Evolutionary conservation across 2,113 vertebrate species (phyloP).

Genomic region (Semicossyphus pulcher): DNA sequence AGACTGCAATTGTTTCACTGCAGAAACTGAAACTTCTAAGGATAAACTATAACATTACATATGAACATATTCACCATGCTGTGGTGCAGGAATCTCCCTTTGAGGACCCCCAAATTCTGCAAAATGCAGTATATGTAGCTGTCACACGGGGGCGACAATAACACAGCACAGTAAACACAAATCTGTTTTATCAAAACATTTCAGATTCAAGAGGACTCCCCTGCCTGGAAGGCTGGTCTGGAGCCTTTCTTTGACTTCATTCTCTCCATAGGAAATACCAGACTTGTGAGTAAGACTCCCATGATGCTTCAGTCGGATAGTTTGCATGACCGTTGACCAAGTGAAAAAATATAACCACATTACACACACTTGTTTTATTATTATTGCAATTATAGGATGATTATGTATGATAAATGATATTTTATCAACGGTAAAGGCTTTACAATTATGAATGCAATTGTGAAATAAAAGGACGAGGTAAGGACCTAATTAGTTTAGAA

Average conservation of each 20-base stretch:
- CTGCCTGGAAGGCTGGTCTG: conserved; percentile 90
- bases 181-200: neutral
- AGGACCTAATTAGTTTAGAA: no score
- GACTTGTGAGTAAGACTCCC: conserved; percentile 81
- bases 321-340: neutral
- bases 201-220: conserved; percentile 92
- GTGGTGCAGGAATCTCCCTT: neutral
- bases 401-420: no score
- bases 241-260: conserved; percentile 98
- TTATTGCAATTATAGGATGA: no score
- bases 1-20: neutral
- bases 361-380: neutral
- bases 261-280: conserved; percentile 90
- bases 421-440: no score
- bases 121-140: neutral
- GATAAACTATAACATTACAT: neutral
- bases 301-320: neutral
- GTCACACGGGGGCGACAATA: conserved; percentile 41
- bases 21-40: neutral
- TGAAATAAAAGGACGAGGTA: no score
- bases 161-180: neutral
- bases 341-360: no score
- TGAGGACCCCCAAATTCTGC: neutral
- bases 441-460: no score
- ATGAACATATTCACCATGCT: neutral